Conservation (phyloP, 1,140 invertebrate species). For the Dendroctonus ponderosae region DNA sequence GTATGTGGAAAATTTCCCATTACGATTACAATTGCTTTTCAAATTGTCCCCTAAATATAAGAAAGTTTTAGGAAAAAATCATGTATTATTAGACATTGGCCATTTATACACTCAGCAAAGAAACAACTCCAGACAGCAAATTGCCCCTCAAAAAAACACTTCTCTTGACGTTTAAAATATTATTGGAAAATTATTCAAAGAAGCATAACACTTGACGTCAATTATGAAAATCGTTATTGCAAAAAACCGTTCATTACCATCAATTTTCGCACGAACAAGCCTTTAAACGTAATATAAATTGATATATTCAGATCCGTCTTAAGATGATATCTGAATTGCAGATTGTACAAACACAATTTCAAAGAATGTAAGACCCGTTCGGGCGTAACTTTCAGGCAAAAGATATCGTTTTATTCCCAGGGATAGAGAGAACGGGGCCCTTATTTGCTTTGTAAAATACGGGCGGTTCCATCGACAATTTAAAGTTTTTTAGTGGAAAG, state of each 20-base stretch:
- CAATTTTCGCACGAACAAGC: conserved; percentile 9
- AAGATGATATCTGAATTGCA: conserved; percentile 33
- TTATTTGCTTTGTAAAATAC: conserved; percentile 28
- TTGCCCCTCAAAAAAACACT: too few relatives aligned
- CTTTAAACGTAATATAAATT: conserved; percentile 22
- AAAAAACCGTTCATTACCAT: conserved; percentile 4
- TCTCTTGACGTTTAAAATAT: too few relatives aligned
- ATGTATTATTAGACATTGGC: too few relatives aligned
- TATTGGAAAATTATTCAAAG: too few relatives aligned
- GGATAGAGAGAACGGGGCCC: conserved; percentile 19
- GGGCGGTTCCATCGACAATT: conserved; percentile 11
- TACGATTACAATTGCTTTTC: too few relatives aligned
- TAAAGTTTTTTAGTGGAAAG: conserved; percentile 17
- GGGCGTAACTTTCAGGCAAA: conserved; percentile 27
- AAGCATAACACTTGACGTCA: too few relatives aligned
- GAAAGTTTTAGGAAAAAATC: too few relatives aligned
- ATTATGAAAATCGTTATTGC: background rate
- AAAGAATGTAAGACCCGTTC: conserved; percentile 32
- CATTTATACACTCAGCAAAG: too few relatives aligned
- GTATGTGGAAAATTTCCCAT: too few relatives aligned
- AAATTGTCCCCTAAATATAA: too few relatives aligned
- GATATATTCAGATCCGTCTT: conserved; percentile 24
- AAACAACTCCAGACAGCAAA: too few relatives aligned
- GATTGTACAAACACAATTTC: conserved; percentile 35
- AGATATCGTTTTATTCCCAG: conserved; percentile 29